Conservation (phyloP, 2,113 vertebrate genomes). For the Epinephelus moara region DNA sequence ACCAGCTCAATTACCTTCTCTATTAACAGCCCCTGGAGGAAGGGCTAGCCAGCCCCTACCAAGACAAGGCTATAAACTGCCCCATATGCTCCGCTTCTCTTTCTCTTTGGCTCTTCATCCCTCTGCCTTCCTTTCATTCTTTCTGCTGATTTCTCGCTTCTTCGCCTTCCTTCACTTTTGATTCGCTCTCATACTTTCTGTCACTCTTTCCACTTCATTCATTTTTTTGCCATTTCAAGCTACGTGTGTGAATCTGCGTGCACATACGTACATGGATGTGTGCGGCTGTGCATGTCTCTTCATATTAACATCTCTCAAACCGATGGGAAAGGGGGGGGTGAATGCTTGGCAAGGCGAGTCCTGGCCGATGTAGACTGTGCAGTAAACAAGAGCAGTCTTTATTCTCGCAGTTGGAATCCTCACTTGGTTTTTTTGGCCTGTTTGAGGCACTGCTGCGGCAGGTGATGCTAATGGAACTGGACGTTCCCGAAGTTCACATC, state of each 20-base stretch:
- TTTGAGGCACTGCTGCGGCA: slow-evolving; percentile 46
- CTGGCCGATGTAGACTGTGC: slow-evolving; percentile 51
- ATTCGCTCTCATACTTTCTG: neutral
- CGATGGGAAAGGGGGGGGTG: slow-evolving; percentile 22
- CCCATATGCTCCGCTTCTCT: slow-evolving; percentile 94
- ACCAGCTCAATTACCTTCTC: slow-evolving; percentile 99
- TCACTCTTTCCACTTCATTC: slow-evolving; percentile 27
- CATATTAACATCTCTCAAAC: slow-evolving; percentile 65
- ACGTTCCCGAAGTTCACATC: slow-evolving; percentile 73
- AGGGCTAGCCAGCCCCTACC: slow-evolving; percentile 89
- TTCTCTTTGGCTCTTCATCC: slow-evolving; percentile 74
- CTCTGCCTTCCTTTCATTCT: slow-evolving; percentile 5
- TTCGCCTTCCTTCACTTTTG: neutral
- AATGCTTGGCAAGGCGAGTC: slow-evolving; percentile 60
- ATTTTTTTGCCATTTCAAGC: slow-evolving; percentile 39
- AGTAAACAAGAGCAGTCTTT: slow-evolving; percentile 74
- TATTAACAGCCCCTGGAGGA: slow-evolving; percentile 99
- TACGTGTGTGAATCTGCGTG: slow-evolving; percentile 36
- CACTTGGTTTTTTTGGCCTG: slow-evolving; percentile 31
- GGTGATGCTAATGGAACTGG: slow-evolving; percentile 76
- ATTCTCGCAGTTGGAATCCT: slow-evolving; percentile 60
- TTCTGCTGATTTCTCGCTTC: neutral
- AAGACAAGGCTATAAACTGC: slow-evolving; percentile 88
- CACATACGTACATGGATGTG: slow-evolving; percentile 9
- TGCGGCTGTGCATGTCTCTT: slow-evolving; percentile 65